Evolutionary conservation across 2,113 vertebrate genomes (phyloP).

Genomic region (Plestiodon gilberti): DNA sequence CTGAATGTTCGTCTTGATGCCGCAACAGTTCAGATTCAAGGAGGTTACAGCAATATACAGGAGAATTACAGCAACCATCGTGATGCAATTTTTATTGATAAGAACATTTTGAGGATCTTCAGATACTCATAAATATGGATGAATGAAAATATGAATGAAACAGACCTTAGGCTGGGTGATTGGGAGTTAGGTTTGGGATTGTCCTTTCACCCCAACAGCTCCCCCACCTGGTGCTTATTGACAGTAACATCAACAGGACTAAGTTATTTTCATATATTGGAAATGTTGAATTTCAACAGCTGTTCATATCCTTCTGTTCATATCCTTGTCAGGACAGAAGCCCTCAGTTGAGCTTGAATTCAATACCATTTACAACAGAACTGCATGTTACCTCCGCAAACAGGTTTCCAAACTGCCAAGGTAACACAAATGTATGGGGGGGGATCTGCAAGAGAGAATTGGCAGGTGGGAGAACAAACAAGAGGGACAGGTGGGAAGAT

Average conservation of each 20-base stretch:
- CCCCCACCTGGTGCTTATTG: neutral
- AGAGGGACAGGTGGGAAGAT: neutral
- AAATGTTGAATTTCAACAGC: too few relatives aligned
- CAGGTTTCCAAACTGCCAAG: neutral
- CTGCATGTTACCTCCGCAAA: neutral
- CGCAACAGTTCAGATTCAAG: neutral
- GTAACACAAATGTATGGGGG: neutral
- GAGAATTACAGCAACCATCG: neutral
- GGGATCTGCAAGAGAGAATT: neutral
- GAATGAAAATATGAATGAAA: neutral
- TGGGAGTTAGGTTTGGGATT: too few relatives aligned
- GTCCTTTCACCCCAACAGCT: neutral
- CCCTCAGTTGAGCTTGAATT: neutral
- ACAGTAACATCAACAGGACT: neutral
- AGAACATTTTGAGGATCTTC: neutral
- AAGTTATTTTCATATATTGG: neutral
- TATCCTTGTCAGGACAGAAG: neutral
- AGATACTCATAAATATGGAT: neutral
- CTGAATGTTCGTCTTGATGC: neutral
- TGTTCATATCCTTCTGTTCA: too few relatives aligned
- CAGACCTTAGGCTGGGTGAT: neutral
- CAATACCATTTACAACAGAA: neutral
- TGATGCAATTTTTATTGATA: neutral
- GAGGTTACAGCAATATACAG: slow-evolving; percentile 7
- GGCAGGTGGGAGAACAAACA: neutral